Base-by-base conservation (phyloP, 2,888 invertebrate genomes). In the Blomia tropicalis region DNA sequence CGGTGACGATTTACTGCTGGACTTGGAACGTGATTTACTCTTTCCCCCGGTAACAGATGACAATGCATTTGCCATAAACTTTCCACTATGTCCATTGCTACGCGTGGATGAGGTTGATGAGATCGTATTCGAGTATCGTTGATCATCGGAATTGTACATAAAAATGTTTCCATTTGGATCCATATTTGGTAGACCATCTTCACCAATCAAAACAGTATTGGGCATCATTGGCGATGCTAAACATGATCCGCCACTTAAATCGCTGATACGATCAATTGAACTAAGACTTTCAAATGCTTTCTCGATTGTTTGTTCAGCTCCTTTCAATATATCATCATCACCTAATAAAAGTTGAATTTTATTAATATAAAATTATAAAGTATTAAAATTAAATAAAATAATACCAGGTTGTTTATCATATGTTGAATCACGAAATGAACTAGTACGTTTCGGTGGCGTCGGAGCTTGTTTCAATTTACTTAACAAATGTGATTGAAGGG, bases 371-470 rank as follows among this genome's bases (percentile, higher is more conserved):
- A 31, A 44, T 60, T 66, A 36, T 17, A 36, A 36, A 36, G 36
- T 36, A 36, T 36, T 17, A 36, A 7, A 2, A 4, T 60, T 17
- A 2, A 27, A 64, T 27, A 14, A n/a, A n/a, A 11, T 41, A 32
- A 11, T 41, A 56, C 25, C 41, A 25, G 27, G 41, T 29, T 36
- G 53, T 43, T 60, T 59, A 43, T 67, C 68, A 73, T 83, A 84
- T 67, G 84, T 83, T 67, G 85, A 85, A 76, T 86, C 86, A 70
- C 86, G 81, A 77, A 87, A 87, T 59, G 87, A 87, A 75, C 85
- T 86, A 68, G 93, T 93, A 69, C 93, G 80, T 75, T 92, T 91
- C 32, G 93, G 93, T 65, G 93, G 93, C 23, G 90, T 87, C 51
- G 95, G 95, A 30, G 92, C 91, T 71, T 87, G 87, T 75, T 91